Base-by-base conservation (phyloP, 2,113 vertebrate genomes). In the Todiramphus saurophagus region DNA sequence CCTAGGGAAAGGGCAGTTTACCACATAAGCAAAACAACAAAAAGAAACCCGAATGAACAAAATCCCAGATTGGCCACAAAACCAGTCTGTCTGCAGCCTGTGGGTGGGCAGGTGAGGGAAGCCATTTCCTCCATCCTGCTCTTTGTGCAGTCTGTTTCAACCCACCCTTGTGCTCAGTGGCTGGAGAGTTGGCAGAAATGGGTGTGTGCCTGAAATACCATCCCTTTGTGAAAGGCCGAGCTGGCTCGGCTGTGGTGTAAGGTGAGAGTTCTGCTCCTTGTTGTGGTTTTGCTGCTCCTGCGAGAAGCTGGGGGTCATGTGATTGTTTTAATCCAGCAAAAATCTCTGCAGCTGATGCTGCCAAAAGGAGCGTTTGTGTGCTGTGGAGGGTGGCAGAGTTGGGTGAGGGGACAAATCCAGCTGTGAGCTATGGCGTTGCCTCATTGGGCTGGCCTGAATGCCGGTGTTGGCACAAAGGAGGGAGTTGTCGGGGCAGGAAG, bases 401-500 rank as follows among this genome's bases (percentile, higher is more conserved):
- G 41, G n/a, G 17, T 44, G 27, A 86, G 75, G 84, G 55, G 73
- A 58, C 39, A 72, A 46, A 76, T 74, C 44, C 79, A 60, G 3
- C 68, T 39, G 35, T 0, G 2, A 48, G 27, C 43, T 56, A 3
- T 24, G 1, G 1, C 0, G 0, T 16, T 56, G 43, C 78, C 44
- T 90, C 24, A 9, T 16, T 6, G 7, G n/a, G 44, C 58, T 0
- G 0, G 39, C 43, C 62, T 30, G 44, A 43, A 21, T 60, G 62
- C 25, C 0, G 0, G 37, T 19, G 13, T 50, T 64, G 74, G 66
- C 63, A 46, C 83, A 44, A 48, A 53, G 70, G 48, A 86, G n/a
- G 55, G 50, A 64, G 44, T 13, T 83, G 33, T 44, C 21, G 20
- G 23, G 50, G 39, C n/a, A 37, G 64, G 56, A 70, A 55, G 44